Base-by-base conservation (phyloP, 2,888 invertebrate species). In the Brachyopa scutellaris region DNA sequence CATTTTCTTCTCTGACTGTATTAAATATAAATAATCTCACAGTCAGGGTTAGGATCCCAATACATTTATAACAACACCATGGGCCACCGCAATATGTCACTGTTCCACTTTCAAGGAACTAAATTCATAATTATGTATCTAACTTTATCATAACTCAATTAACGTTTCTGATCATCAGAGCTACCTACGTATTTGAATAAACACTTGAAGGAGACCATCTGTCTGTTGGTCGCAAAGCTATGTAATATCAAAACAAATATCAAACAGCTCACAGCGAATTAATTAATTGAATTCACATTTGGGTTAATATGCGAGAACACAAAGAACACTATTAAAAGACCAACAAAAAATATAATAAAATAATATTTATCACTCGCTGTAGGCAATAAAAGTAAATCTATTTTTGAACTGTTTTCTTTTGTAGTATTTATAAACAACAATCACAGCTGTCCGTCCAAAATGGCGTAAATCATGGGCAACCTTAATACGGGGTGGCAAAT, bases 341-440 rank as follows among this genome's bases (percentile, higher is more conserved):
- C n/a, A n/a, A n/a, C 7, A 19, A 45, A 13, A 29, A 26, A 49
- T n/a, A n/a, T n/a, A n/a, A n/a, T n/a, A 31, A 33, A 53, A 36
- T 53, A 53, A 53, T 53, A n/a, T n/a, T 53, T 53, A 53, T 53
- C 33, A 11, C 11, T 2, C n/a, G n/a, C n/a, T 11, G 53, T 33
- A 21, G 17, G 51, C 51, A 31, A 33, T 53, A 53, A 53, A 53
- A 33, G 17, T 17, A 33, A n/a, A n/a, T 33, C 53, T 51, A 33
- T 53, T 53, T 47, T 26, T 26, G 47, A 47, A 47, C 21, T 47
- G 45, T 47, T 23, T 47, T 47, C 23, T 23, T 47, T 26, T 23
- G 7, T 13, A 13, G 26, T 13, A 13, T 0, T 21, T 13, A 49
- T 13, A 49, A 49, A 49, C 40, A 29, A 51, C 49, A 26, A 42